Conservation (phyloP, 2,888 invertebrate genomes). For the Acrocera orbiculus region DNA sequence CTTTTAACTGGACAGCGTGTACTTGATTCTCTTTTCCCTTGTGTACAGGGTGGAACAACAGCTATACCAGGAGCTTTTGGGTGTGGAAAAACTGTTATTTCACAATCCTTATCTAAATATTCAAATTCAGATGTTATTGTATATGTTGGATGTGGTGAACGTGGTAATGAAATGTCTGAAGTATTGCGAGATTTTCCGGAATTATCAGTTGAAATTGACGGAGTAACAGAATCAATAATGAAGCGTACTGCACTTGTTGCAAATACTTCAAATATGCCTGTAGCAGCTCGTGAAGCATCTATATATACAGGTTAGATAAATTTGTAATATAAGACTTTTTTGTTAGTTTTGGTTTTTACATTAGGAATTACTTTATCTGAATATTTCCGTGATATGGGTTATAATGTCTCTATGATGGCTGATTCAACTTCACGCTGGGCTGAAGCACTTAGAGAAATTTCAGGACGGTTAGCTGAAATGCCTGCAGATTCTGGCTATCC, state of each 20-base stretch:
- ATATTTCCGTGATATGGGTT: constrained; percentile 98
- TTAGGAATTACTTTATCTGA: constrained; percentile 95
- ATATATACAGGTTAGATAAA: constrained; percentile 74
- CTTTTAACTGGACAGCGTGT: constrained; percentile 96
- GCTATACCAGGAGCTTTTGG: constrained; percentile 99
- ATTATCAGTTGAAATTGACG: constrained; percentile 92
- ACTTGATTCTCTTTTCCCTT: constrained; percentile 96
- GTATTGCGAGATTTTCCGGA: constrained; percentile 98
- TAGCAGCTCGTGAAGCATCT: constrained; percentile 98
- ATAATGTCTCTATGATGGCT: constrained; percentile 99
- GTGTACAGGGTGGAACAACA: constrained; percentile 96
- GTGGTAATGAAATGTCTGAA: constrained; percentile 99
- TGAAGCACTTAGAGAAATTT: constrained; percentile 98
- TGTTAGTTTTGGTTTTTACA: constrained; percentile 1
- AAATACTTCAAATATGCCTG: constrained; percentile 99
- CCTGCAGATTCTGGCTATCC: constrained; percentile 98
- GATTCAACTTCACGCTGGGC: constrained; percentile 99
- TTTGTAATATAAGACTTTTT: constrained; percentile 3
- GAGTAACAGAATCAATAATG: constrained; percentile 96
- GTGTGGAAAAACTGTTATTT: constrained; percentile 99
- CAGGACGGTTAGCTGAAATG: constrained; percentile 99
- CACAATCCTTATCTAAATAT: constrained; percentile 97
- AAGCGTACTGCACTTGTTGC: constrained; percentile 98
- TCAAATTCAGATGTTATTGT: constrained; percentile 99
- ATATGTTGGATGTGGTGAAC: constrained; percentile 99